Percentiles rank a stretch among this genome's conserved stretches.
These are phyloP conservation scores for Mythimna loreyi DNA, from an alignment of 2,888 invertebrate genomes.

Conservation along the genomic window DNA sequence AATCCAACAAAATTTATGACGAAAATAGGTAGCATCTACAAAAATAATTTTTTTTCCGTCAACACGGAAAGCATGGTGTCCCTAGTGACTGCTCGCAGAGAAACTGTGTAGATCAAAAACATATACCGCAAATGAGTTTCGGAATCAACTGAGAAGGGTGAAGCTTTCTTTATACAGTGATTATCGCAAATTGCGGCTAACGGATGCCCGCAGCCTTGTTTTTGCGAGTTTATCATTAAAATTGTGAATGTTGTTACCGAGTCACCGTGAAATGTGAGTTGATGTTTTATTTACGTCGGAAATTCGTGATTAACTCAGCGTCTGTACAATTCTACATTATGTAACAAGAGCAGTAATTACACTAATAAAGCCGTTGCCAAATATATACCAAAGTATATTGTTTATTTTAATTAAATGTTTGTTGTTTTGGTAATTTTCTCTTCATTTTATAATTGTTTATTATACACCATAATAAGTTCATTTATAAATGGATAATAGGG, in stretches of 20 bases:
- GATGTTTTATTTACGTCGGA: slow-evolving; percentile 33
- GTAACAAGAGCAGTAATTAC: too few species aligned
- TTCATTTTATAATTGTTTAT: too few species aligned
- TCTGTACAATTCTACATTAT: neutral
- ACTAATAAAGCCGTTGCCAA: too few species aligned
- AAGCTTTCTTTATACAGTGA: slow-evolving; percentile 84
- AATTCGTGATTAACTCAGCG: slow-evolving; percentile 25
- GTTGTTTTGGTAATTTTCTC: neutral
- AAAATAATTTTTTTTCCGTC: neutral
- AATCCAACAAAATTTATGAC: neutral
- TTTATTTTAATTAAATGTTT: neutral
- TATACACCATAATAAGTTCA: too few species aligned
- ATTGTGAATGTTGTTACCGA: slow-evolving; percentile 61
- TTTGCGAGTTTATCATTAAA: slow-evolving; percentile 75
- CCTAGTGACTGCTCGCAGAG: slow-evolving; percentile 58
- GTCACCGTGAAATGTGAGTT: slow-evolving; percentile 38
- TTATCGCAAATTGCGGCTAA: slow-evolving; percentile 86
- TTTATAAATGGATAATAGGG: too few species aligned
- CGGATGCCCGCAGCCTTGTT: slow-evolving; percentile 77
- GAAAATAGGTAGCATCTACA: neutral
- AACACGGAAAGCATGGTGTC: slow-evolving; percentile 56
- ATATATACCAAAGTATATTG: neutral
- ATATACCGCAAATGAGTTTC: slow-evolving; percentile 86
- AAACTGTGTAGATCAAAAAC: slow-evolving; percentile 81
- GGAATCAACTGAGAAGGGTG: slow-evolving; percentile 78